Evolutionary conservation across 2,113 vertebrate species (phyloP), one percentile per base, ranked within the genome.

Genomic region (Myotis brandtii): DNA sequence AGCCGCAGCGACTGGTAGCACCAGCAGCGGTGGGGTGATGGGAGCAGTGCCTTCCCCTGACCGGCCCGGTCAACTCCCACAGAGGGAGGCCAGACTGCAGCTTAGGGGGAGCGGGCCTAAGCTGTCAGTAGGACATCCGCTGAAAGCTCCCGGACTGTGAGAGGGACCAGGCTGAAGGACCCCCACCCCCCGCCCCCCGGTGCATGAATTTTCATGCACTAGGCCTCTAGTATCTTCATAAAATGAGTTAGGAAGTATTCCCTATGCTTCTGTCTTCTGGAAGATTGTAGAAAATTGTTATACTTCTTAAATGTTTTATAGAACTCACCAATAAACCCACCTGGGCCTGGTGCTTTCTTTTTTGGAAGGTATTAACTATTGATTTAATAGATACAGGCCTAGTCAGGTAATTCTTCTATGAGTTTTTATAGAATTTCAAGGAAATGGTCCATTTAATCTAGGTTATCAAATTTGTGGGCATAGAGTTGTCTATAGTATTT

Each of bases 251-350:
- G 40, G 48, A 89, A 10, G 23, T 54, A 87, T 59, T 91, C 43
- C 10, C 46, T 86, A 18, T 52, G 9, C n/a, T 87, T 73, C 23
- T 48, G 0, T 77, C 5, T 82, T 46, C 34, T 72, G 64, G 62
- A 70, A 32, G 54, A 59, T 27, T 87, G 9, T 88, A 23, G 32
- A 89, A 46, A 89, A 82, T 75, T 62, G 32, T 18, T 40, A 46
- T 50, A 40, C 76, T 89, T 96, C 34, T 82, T 92, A 91, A 83
- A 54, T 90, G 16, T 73, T 93, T 82, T 50, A 43, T 52, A 70
- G 64, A 75, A 62, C 21, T 83, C 40, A 93, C 30, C 9, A 23
- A 6, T 86, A 56, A 95, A 62, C 40, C 16, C 4, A 25, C 46
- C 27, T 88, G 25, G 8, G 40, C 14, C 64, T 70, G 62, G 16